A percentile compares a stretch with the other conserved stretches of the same genome.
phyloP scores from a whole-genome alignment of 35 echinoderm and acorn worm species.

The Acanthaster planci region DNA sequence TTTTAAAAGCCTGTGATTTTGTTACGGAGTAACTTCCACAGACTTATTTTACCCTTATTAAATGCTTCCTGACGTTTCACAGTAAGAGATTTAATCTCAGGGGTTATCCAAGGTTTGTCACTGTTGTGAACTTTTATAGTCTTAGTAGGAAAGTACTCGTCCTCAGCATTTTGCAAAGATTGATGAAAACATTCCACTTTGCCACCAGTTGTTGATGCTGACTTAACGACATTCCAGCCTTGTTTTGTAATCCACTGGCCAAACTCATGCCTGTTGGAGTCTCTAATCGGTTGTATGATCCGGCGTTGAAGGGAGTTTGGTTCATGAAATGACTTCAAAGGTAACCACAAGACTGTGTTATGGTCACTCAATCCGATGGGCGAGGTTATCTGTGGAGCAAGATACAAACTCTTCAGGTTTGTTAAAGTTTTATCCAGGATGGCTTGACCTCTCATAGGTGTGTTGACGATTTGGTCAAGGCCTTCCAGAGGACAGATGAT shows the following conservation, averaged over 20 bases:
- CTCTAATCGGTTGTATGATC: not conserved
- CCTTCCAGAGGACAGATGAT: not conserved
- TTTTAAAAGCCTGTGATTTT: not conserved
- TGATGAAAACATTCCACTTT: not conserved
- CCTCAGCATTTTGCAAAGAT: not conserved
- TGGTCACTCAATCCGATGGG: constrained; percentile 11
- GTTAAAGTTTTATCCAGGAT: constrained; percentile 19
- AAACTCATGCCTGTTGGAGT: constrained; percentile 9
- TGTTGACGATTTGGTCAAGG: constrained; percentile 18
- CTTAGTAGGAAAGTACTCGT: not conserved
- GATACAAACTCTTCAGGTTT: not conserved
- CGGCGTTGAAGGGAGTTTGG: not conserved
- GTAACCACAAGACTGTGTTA: constrained; percentile 22
- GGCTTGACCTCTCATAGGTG: not conserved
- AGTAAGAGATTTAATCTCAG: constrained; percentile 8
- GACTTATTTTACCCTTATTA: not conserved
- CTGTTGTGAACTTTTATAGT: not conserved
- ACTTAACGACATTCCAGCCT: not conserved
- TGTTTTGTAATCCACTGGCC: constrained; percentile 27
- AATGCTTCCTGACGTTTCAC: not conserved
- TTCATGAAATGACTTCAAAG: not conserved
- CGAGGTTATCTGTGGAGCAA: not conserved
- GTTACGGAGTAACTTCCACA: constrained; percentile 10
- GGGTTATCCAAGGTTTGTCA: not conserved
- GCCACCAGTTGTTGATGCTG: too few species aligned